A percentile compares a stretch with the other conserved stretches of the same genome.
Conservation (phyloP, 2,888 invertebrate species). For the Buathra laborator region DNA sequence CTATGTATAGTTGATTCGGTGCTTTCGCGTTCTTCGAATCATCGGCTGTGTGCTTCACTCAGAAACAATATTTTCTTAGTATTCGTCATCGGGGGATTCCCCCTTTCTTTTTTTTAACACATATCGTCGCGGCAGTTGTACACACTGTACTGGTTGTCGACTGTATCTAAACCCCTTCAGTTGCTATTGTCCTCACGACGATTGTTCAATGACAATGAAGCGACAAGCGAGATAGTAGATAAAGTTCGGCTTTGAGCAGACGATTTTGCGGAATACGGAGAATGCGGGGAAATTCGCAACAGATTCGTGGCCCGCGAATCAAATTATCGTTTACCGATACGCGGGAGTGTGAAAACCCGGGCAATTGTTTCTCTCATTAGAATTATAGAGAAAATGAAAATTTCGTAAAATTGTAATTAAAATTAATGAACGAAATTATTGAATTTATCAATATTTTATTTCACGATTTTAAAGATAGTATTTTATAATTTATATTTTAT, state of each 20-base stretch:
- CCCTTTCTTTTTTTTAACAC: slow-evolving; percentile 39
- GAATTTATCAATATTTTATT: too few species aligned
- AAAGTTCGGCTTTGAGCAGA: slow-evolving; percentile 37
- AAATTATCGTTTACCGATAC: background rate
- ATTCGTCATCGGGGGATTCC: background rate
- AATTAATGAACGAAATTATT: too few species aligned
- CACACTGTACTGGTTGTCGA: background rate
- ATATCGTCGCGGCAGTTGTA: background rate
- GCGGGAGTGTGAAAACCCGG: too few species aligned
- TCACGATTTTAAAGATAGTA: too few species aligned
- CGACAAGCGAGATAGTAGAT: slow-evolving; percentile 43
- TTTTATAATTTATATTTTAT: too few species aligned
- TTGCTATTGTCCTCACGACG: slow-evolving; percentile 41
- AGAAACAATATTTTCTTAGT: background rate
- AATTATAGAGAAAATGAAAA: too few species aligned
- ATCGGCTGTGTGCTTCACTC: slow-evolving; percentile 12
- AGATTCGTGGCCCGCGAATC: background rate
- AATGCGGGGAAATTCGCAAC: slow-evolving; percentile 6
- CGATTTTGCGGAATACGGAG: slow-evolving; percentile 24
- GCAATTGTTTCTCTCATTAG: too few species aligned
- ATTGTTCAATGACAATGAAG: slow-evolving; percentile 59
- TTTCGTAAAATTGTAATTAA: too few species aligned
- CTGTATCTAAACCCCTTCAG: slow-evolving; percentile 14
- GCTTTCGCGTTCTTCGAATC: slow-evolving; percentile 22
- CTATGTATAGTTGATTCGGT: slow-evolving; percentile 20